A percentile compares a stretch with the other conserved stretches of the same genome.
phyloP scores from a whole-genome alignment of 2,797 vertebrate species.

The Syngnathus rostellatus region DNA sequence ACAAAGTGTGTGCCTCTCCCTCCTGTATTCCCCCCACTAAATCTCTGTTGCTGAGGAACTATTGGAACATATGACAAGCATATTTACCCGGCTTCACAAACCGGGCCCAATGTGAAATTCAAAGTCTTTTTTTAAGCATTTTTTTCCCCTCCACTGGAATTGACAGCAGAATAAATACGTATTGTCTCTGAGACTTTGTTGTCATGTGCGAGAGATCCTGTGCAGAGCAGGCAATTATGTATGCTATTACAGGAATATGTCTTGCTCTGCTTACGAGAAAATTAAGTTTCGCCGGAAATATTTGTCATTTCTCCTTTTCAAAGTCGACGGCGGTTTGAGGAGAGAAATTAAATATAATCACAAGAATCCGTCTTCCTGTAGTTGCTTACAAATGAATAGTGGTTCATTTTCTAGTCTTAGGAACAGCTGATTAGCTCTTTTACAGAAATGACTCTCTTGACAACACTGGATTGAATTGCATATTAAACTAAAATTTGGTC shows the following conservation, averaged over 20 bases:
- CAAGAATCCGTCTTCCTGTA: conserved; percentile 61
- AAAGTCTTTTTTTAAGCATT: conserved; percentile 45
- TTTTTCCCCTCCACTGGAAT: conserved; percentile 42
- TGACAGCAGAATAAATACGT: conserved; percentile 74
- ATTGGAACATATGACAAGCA: conserved; percentile 67
- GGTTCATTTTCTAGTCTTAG: conserved; percentile 66
- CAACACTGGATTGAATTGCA: conserved; percentile 26
- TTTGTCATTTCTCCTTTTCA: conserved; percentile 54
- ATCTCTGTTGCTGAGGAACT: conserved; percentile 56
- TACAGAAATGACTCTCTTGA: conserved; percentile 27
- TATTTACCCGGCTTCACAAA: conserved; percentile 66
- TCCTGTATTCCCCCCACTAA: conserved; percentile 63
- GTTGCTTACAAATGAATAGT: conserved; percentile 68
- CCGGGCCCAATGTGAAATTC: conserved; percentile 61
- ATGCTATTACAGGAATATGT: conserved; percentile 73
- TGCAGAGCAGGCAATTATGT: conserved; percentile 71
- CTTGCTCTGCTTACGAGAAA: conserved; percentile 74
- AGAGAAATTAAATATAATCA: conserved; percentile 68
- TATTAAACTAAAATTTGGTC: conserved; percentile 29
- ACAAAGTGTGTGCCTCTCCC: conserved; percentile 57
- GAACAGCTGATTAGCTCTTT: conserved; percentile 68
- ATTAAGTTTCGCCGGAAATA: conserved; percentile 74
- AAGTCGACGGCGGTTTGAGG: conserved; percentile 60
- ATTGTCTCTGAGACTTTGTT: conserved; percentile 74
- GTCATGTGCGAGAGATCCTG: conserved; percentile 63